phyloP scores from a whole-genome alignment of 2,797 vertebrate species.

The Cossypha caffra region DNA sequence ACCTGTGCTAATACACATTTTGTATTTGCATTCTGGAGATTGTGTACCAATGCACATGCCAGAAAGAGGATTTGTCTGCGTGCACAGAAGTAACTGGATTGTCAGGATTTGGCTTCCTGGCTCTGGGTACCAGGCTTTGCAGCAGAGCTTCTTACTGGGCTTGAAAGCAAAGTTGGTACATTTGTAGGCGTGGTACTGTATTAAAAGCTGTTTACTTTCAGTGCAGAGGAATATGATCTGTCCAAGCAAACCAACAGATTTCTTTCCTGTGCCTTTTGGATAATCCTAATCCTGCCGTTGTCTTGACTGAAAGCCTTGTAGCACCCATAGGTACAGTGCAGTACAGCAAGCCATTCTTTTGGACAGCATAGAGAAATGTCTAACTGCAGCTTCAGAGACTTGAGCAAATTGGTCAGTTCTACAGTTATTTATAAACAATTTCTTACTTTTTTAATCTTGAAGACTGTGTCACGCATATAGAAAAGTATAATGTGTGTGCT shows the following conservation, averaged over 20 bases:
- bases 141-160: neutral
- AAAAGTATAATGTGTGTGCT: slow-evolving; percentile 32
- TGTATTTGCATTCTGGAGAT: neutral
- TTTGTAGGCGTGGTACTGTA: neutral
- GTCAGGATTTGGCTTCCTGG: neutral
- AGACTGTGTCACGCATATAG: slow-evolving; percentile 23
- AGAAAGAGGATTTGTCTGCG: neutral
- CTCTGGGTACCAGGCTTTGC: neutral
- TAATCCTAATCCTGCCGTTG: neutral
- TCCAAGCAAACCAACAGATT: neutral
- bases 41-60: neutral
- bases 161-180: neutral
- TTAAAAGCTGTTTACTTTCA: neutral
- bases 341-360: slow-evolving; percentile 28
- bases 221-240: neutral
- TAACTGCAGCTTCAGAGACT: slow-evolving; percentile 29
- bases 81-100: neutral
- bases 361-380: neutral
- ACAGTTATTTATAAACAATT: neutral
- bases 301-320: slow-evolving; percentile 49
- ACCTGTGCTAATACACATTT: neutral
- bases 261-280: neutral
- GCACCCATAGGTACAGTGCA: neutral
- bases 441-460: slow-evolving; percentile 19
- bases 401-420: slow-evolving; percentile 36